phyloP scores from a whole-genome alignment of 2,888 invertebrate genomes.

The Tipula confusa region DNA sequence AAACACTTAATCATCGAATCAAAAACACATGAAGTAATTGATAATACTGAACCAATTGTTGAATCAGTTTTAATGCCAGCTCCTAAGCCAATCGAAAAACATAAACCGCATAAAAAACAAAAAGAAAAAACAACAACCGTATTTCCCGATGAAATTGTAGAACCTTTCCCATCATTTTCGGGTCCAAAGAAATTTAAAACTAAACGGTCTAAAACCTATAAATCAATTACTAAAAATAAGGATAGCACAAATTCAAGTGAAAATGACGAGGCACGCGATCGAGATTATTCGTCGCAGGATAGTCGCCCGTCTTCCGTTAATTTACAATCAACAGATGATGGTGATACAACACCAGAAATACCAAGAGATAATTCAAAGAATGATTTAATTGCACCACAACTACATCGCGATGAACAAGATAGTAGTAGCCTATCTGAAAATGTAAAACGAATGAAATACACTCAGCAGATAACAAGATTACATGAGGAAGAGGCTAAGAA shows the following conservation, averaged over 20 bases:
- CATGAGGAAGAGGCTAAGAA: neutral
- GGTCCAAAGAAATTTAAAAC: neutral
- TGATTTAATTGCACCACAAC: neutral
- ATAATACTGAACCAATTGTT: neutral
- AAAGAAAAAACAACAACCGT: neutral
- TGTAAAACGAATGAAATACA: neutral
- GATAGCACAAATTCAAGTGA: neutral
- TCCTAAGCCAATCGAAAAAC: conserved; percentile 13
- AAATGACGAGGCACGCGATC: neutral
- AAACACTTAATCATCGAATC: neutral
- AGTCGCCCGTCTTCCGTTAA: neutral
- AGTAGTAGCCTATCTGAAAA: neutral
- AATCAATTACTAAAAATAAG: neutral
- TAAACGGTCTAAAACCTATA: neutral
- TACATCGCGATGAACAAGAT: neutral
- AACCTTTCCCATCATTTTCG: neutral
- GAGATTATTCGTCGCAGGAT: neutral
- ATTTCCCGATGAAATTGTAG: conserved; percentile 21
- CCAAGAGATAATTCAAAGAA: neutral
- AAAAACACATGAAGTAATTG: neutral
- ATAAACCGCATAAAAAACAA: conserved; percentile 30
- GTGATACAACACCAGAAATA: neutral
- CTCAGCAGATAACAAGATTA: neutral
- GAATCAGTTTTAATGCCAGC: neutral
- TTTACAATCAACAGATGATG: neutral